Base-by-base conservation (phyloP, 2,888 invertebrate genomes). In the Aethes cnicana region DNA sequence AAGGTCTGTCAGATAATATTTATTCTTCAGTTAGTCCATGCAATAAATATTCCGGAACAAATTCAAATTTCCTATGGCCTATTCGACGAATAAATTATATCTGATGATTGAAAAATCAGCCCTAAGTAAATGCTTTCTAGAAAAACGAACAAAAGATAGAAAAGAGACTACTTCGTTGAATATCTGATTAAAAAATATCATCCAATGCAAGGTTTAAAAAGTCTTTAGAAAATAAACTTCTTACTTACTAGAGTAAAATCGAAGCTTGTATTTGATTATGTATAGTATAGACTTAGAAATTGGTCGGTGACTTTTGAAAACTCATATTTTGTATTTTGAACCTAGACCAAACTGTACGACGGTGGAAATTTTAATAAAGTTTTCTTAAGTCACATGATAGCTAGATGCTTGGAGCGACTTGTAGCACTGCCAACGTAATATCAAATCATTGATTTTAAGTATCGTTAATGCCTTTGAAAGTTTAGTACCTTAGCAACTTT, bases 351-450 rank as follows among this genome's bases (percentile, higher is more conserved):
- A 28, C 11, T 6, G 28, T 12, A 11, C 28, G 4, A 8, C 4
- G 16, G n/a, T 32, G 17, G 18, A 5, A 7, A 9, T 9, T 11
- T 9, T 7, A 18, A 35, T n/a, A 14, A 35, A 33, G 12, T 8
- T 20, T 6, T 9, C 6, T 25, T 4, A 12, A 12, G 26, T 46
- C 26, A 23, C 25, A 8, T 14, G 33, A 11, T 35, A 20, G n/a
- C 21, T 49, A 42, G 48, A 49, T 21, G 43, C 49, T 49, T 47
- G 39, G 35, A 14, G n/a, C n/a, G 42, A 35, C 14, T 41, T 11
- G 20, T 49, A 42, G 42, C 49, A 43, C 49, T 49, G 49, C 49
- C 49, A 36, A 17, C 9, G 3, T 25, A 30, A 37, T 26, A 46
- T 25, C 12, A 16, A 41, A 42, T 36, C 18, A n/a, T n/a, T 35